Base-by-base conservation (phyloP, 2,113 vertebrate species). In the Platysteira castanea region DNA sequence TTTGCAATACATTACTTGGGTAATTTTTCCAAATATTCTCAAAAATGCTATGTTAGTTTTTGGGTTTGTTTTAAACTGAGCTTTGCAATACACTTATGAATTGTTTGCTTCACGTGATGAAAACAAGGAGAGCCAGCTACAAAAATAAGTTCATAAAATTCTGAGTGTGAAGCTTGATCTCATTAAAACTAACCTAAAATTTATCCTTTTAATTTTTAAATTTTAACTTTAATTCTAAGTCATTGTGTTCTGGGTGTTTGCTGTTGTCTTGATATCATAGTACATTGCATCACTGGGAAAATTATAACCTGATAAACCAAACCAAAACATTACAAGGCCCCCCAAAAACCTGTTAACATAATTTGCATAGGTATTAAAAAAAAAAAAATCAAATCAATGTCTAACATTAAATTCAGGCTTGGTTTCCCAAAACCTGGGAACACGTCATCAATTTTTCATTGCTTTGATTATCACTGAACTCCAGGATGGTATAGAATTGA, bases 261-360 rank as follows among this genome's bases (percentile, higher is more conserved):
- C 5, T 1, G 0, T 21, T 67, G 3, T 44, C 27, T 24, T 84
- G 44, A 27, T 37, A 27, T 33, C 15, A 39, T 4, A 65, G 10
- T 9, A 49, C 4, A 7, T 71, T 50, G 2, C 6, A 86, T 18
- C 12, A 35, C 2, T 27, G 15, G 37, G 33, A 54, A 60, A 80
- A 81, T 54, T 39, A 41, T 22, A 31, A 49, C 3, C 6, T 15
- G 15, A 30, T 35, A 46, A 67, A 44, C 11, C 23, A 42, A 63
- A 74, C 3, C 9, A 61, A 89, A 63, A 3, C 8, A 24, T 33
- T 27, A 46, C 53, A 28, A 10, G 3, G 10, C 0, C 1, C 1
- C 2, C 14, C 9, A 1, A 8, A 59, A 65, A 44, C 8, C 16
- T 52, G 9, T 23, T 71, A 14, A 41, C 17, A 1, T 44, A 42